Evolutionary conservation across 2,888 invertebrate genomes (phyloP), one percentile per base, ranked within the genome.

Genomic region (Calephelis perditalis): DNA sequence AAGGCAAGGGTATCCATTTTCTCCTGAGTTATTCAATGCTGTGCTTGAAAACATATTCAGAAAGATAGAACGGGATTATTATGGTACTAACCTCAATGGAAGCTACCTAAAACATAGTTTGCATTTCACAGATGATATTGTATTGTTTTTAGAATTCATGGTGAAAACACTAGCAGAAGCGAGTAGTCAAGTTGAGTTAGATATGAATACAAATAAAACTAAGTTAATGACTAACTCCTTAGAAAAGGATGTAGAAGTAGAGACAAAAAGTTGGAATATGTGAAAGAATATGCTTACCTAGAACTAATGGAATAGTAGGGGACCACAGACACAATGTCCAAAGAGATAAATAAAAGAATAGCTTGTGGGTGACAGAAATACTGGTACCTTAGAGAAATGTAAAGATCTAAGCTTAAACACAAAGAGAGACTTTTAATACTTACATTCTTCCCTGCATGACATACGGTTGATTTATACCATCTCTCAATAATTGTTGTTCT

Each of bases 291-390:
- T 26, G 26, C 4, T 26, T 26, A 26, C 4, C 26, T 26, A 26
- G 26, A 4, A 26, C 26, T 3, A 26, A 26, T 26, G 26, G 26
- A 26, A 26, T 26, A 26, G 15, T 15, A 15, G 15, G 15, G 15
- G 15, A 15, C 15, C 15, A 15, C 15, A 47, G 61, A 65, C 35
- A n/a, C 6, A 55, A 62, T 60, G 62, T 45, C 64, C 26, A 62
- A 62, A 57, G 65, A 67, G 62, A 61, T 67, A 52, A 55, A 65
- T 15, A 66, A 45, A 57, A 37, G 66, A 46, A 62, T 66, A 56
- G 60, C 59, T 8, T 49, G 58, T 7, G 58, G 61, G 43, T 65
- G 67, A 65, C 26, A 26, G 26, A 26, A 26, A 3, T 3, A 26
- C 3, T 26, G 26, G 26, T 26, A 0, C 3, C 26, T 26, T 26